phyloP scores from a whole-genome alignment of 2,797 vertebrate genomes.

The Hipposideros larvatus region DNA sequence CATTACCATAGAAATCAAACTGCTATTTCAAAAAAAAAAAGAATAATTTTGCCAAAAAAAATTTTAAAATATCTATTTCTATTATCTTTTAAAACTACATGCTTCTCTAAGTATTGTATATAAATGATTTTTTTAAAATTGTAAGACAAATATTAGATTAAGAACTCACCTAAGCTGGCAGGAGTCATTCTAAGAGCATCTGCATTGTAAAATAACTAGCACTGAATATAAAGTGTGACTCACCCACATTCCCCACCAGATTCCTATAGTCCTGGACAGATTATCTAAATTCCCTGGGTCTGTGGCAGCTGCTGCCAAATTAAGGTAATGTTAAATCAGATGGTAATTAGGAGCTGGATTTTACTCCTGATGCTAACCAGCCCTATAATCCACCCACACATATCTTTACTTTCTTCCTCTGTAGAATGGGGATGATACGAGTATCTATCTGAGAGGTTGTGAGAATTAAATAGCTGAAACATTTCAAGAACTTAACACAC shows the following conservation, averaged over 20 bases:
- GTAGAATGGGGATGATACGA: not conserved
- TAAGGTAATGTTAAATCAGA: not conserved
- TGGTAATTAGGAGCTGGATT: not conserved
- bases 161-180: constrained; percentile 18
- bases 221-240: not conserved
- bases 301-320: constrained; percentile 9
- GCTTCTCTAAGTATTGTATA: not conserved
- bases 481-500: not conserved
- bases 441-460: not conserved
- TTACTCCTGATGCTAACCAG: not conserved
- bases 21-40: constrained; percentile 28
- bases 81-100: not conserved
- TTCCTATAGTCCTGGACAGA: not conserved
- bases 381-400: not conserved
- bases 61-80: not conserved
- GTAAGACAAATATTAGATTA: constrained; percentile 51
- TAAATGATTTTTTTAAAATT: constrained; percentile 56
- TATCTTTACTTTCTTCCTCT: not conserved
- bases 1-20: constrained; percentile 53
- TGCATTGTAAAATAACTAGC: not conserved
- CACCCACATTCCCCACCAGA: not conserved
- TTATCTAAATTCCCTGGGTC: not conserved
- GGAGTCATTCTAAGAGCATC: constrained; percentile 22
- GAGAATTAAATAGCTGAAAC: not conserved
- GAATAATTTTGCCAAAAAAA: constrained; percentile 45